Percentiles rank a stretch among this genome's conserved stretches.
Conservation (phyloP, 2,797 vertebrate species). For the Pseudomugil gertrudae region DNA sequence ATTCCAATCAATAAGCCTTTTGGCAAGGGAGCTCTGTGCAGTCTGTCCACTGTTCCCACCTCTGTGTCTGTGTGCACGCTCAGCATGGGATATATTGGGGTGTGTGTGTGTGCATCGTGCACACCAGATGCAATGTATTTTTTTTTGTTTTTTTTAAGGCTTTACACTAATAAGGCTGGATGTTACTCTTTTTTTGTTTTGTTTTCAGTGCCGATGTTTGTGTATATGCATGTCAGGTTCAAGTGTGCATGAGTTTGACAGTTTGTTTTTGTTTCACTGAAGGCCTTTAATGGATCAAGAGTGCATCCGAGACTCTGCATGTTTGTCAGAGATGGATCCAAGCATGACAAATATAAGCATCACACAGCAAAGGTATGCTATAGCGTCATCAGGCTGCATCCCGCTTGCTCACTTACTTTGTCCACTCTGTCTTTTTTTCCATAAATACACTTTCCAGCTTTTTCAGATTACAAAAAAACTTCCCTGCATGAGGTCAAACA, state of each 20-base stretch:
- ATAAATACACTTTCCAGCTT: not conserved
- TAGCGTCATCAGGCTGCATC: not conserved
- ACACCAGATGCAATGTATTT: constrained; percentile 36
- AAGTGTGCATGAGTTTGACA: constrained; percentile 23
- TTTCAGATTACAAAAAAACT: not conserved
- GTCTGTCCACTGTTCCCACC: constrained; percentile 50
- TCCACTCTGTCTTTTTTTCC: not conserved
- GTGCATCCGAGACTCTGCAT: constrained; percentile 15
- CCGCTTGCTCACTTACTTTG: not conserved
- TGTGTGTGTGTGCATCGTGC: constrained; percentile 44
- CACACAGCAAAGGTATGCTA: not conserved
- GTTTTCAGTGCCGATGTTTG: constrained; percentile 18
- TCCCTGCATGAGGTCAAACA: no score
- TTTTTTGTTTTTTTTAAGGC: constrained; percentile 23
- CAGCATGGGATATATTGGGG: constrained; percentile 31
- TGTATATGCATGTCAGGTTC: constrained; percentile 36
- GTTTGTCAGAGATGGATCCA: constrained; percentile 14
- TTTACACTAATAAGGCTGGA: constrained; percentile 20
- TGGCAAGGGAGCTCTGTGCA: constrained; percentile 62
- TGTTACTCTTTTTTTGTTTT: constrained; percentile 13
- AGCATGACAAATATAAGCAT: constrained; percentile 16
- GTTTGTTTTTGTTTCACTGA: constrained; percentile 15
- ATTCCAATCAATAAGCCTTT: constrained; percentile 82
- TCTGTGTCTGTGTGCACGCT: constrained; percentile 38
- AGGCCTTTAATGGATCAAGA: constrained; percentile 15